phyloP scores from a whole-genome alignment of 2,113 vertebrate genomes.

The Octodon degus region DNA sequence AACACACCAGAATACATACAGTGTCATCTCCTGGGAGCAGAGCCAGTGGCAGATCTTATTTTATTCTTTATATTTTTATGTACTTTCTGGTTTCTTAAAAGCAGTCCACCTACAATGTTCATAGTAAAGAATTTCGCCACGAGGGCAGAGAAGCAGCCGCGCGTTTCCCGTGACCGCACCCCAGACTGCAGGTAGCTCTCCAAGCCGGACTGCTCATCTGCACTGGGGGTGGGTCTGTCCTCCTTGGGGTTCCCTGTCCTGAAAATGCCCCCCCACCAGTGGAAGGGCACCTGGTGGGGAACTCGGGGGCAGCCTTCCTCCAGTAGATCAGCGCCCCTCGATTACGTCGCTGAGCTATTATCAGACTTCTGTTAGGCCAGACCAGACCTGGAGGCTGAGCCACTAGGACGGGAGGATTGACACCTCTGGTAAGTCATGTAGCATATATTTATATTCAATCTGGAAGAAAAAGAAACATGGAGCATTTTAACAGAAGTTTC shows the following conservation, averaged over 20 bases:
- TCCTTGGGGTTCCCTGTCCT: not conserved
- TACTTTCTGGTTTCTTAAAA: not conserved
- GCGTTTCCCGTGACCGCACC: not conserved
- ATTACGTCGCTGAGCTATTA: not conserved
- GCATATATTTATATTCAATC: not conserved
- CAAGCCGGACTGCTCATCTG: not conserved
- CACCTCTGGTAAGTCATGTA: not conserved
- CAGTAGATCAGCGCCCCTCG: not conserved
- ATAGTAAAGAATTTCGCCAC: not conserved
- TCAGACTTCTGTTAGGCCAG: not conserved
- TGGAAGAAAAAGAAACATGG: not conserved
- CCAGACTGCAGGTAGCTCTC: not conserved
- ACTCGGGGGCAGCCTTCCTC: not conserved
- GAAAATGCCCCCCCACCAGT: rapidly evolving
- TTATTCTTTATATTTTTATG: not conserved
- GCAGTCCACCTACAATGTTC: not conserved
- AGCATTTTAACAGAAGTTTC: not conserved
- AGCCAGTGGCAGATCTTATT: not conserved
- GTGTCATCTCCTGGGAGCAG: not conserved
- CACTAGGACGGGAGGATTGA: not conserved
- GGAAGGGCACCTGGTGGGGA: not conserved
- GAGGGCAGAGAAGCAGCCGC: too few relatives aligned
- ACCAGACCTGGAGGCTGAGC: not conserved
- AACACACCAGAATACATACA: not conserved
- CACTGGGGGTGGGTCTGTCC: not conserved